Percentiles rank a stretch among this genome's conserved stretches.
These are phyloP conservation scores for Hemibagrus wyckioides DNA, from an alignment of 2,113 vertebrate genomes.

Conservation along the genomic window DNA sequence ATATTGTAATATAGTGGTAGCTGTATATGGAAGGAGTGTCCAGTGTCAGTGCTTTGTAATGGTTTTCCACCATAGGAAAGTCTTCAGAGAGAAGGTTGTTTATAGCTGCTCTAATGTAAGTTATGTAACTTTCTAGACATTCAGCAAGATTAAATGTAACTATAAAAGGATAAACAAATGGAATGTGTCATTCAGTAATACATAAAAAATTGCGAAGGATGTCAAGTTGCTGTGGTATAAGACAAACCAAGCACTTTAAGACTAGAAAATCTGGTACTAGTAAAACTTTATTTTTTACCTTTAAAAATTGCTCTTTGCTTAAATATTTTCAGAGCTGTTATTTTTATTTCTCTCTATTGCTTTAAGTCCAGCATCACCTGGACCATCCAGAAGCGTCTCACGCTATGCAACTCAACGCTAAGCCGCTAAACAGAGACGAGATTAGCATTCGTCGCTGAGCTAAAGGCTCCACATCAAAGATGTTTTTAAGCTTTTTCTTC, in stretches of 20 bases:
- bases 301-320: neutral
- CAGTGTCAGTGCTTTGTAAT: neutral
- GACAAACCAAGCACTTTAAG: neutral
- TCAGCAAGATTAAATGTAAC: neutral
- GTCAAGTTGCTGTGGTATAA: neutral
- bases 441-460: constrained; percentile 65
- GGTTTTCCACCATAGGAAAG: neutral
- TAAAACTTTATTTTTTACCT: neutral
- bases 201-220: neutral
- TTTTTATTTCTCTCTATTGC: neutral
- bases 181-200: neutral
- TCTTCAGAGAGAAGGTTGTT: neutral
- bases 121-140: neutral
- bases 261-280: neutral
- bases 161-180: neutral
- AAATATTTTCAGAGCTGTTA: neutral
- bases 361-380: constrained; percentile 67
- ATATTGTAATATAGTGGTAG: neutral
- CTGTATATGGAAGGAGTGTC: neutral
- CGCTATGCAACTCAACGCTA: constrained; percentile 62
- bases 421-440: constrained; percentile 71
- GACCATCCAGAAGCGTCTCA: constrained; percentile 72
- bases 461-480: constrained; percentile 74
- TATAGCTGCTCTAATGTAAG: neutral
- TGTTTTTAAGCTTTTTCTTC: constrained; percentile 47